phyloP scores from a whole-genome alignment of 2,888 invertebrate genomes.

The Steinernema carpocapsae region DNA sequence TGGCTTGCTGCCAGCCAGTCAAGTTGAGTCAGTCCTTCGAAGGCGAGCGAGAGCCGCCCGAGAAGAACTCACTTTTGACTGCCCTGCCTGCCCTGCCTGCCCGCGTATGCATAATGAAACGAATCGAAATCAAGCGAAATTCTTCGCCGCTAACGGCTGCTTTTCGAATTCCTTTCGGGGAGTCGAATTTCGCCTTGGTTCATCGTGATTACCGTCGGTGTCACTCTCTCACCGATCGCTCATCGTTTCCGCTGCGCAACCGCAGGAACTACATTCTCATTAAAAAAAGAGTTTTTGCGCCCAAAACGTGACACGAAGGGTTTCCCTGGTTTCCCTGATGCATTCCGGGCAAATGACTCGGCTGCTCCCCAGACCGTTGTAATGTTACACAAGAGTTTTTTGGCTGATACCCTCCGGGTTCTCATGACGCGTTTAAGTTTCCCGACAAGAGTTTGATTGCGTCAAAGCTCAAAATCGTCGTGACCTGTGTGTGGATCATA shows the following conservation, averaged over 20 bases:
- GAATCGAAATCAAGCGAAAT: no score
- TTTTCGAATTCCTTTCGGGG: no score
- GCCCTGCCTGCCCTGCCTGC: background rate
- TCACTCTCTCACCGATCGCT: background rate
- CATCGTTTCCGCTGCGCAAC: background rate
- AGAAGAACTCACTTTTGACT: background rate
- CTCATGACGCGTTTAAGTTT: background rate
- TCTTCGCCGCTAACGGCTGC: background rate
- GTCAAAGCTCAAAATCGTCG: no score
- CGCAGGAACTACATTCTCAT: background rate
- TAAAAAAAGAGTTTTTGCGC: background rate
- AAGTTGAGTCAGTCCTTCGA: no score
- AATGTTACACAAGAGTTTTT: conserved; percentile 12
- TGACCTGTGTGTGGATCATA: no score
- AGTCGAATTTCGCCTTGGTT: background rate
- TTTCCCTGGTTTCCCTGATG: conserved; percentile 21
- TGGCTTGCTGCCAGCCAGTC: background rate
- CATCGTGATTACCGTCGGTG: background rate
- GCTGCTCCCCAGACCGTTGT: conserved; percentile 8
- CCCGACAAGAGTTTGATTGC: no score
- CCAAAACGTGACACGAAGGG: conserved; percentile 17
- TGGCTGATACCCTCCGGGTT: conserved; percentile 6
- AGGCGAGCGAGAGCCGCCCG: background rate
- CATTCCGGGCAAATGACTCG: conserved; percentile 1
- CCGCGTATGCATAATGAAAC: conserved; percentile 14